These are phyloP conservation scores for Fissipunctia ypsillon DNA, from an alignment of 2,888 invertebrate genomes.

Conservation along the genomic window DNA sequence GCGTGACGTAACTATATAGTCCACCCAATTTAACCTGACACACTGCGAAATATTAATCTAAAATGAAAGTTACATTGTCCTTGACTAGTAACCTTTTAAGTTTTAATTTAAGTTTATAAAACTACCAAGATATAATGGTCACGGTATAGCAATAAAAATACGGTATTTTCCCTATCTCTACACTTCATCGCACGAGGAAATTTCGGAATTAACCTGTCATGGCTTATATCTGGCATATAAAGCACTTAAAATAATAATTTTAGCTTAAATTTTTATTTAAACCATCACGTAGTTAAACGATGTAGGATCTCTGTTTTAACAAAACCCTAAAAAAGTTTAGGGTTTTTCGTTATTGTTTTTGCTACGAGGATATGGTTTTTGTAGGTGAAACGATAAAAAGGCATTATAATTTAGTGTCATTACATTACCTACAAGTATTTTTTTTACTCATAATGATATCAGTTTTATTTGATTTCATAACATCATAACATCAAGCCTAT, in stretches of 20 bases:
- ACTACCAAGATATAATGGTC: constrained; percentile 28
- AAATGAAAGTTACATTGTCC: constrained; percentile 7
- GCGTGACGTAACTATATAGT: constrained; percentile 36
- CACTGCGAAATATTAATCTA: constrained; percentile 5
- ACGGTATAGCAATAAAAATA: constrained; percentile 38
- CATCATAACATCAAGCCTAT: too few relatives aligned
- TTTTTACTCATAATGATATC: neutral
- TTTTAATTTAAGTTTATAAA: too few relatives aligned
- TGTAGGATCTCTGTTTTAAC: neutral
- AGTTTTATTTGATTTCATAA: neutral
- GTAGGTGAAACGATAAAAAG: neutral
- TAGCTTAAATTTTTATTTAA: constrained; percentile 30
- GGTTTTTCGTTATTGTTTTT: neutral
- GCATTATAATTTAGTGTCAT: neutral
- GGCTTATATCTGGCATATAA: neutral
- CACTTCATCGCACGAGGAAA: constrained; percentile 28
- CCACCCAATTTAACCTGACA: constrained; percentile 13
- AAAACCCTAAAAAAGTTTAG: too few relatives aligned
- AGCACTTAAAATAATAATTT: constrained; percentile 27
- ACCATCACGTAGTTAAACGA: constrained; percentile 12
- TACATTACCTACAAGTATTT: too few relatives aligned
- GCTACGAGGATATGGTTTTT: neutral
- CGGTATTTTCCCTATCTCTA: constrained; percentile 32
- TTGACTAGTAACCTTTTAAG: too few relatives aligned
- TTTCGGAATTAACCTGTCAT: constrained; percentile 49